Percentiles rank a stretch among this genome's conserved stretches.
Evolutionary conservation across 1,140 invertebrate species (phyloP).

Genomic region (Drosophila tani): DNA sequence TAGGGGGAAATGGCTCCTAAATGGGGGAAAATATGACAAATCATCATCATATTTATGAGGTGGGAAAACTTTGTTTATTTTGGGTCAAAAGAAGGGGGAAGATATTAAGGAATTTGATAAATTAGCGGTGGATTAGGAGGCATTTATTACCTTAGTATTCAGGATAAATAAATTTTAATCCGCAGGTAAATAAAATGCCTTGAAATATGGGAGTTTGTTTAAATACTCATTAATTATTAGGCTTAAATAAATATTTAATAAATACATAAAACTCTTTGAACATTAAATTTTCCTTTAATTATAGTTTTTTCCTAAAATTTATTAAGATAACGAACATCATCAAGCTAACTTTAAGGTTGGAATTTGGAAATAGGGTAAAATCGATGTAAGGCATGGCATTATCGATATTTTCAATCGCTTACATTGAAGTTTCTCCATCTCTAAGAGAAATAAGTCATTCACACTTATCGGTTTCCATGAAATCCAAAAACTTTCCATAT

Average conservation of each 20-base stretch:
- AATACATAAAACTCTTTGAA: background rate
- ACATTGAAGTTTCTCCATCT: too few species aligned
- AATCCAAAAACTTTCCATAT: background rate
- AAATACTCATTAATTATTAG: too few species aligned
- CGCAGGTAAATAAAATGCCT: too few species aligned
- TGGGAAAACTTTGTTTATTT: constrained; percentile 4
- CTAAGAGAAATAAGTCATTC: background rate
- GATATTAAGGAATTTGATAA: background rate
- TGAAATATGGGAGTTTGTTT: too few species aligned
- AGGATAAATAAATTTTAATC: background rate
- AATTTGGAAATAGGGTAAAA: too few species aligned
- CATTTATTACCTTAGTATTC: background rate
- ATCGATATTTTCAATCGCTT: too few species aligned
- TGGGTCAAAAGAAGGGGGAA: background rate
- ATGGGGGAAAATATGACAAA: constrained; percentile 10
- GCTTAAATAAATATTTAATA: background rate
- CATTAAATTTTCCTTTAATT: background rate
- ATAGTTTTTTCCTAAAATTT: background rate
- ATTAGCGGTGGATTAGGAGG: background rate
- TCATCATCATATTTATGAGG: background rate
- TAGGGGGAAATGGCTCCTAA: constrained; percentile 3
- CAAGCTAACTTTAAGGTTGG: too few species aligned
- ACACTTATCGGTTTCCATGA: constrained; percentile 3
- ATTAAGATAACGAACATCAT: too few species aligned
- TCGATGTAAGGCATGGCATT: too few species aligned